Evolutionary conservation across 2,888 invertebrate species (phyloP).

Genomic region (Automeris io): DNA sequence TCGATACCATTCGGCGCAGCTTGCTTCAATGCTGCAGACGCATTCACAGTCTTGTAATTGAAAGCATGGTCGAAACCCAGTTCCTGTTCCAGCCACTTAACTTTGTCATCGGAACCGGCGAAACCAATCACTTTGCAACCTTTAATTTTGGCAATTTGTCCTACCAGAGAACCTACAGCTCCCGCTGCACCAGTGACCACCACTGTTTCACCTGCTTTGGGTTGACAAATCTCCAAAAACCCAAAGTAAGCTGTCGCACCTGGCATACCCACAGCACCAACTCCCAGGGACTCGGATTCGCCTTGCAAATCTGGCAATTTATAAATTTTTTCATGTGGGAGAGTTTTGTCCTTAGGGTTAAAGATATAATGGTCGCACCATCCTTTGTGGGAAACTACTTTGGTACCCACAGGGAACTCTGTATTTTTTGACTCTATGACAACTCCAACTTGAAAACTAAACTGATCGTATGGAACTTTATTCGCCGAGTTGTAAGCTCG

Average conservation of each 20-base stretch:
- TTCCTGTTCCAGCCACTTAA: conserved; percentile 79
- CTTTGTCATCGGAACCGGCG: conserved; percentile 83
- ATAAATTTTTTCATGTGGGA: conserved; percentile 21
- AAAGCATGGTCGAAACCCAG: conserved; percentile 81
- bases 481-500: conserved; percentile 22
- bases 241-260: conserved; percentile 86
- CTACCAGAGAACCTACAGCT: conserved; percentile 84
- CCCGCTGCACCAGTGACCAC: conserved; percentile 85
- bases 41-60: conserved; percentile 79
- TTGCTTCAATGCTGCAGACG: conserved; percentile 67
- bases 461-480: conserved; percentile 37
- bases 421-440: conserved; percentile 79
- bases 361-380: conserved; percentile 25
- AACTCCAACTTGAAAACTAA: conserved; percentile 34
- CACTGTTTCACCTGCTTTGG: conserved; percentile 82
- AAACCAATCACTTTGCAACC: conserved; percentile 80
- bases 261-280: conserved; percentile 81
- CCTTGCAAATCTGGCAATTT: conserved; percentile 73
- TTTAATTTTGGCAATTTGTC: conserved; percentile 85
- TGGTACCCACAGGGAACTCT: conserved; percentile 76
- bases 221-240: conserved; percentile 80
- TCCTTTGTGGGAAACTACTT: conserved; percentile 72
- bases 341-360: conserved; percentile 7
- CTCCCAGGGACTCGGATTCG: conserved; percentile 66
- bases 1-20: conserved; percentile 78